Evolutionary conservation across 2,888 invertebrate species (phyloP).

Genomic region (Spodoptera exigua): DNA sequence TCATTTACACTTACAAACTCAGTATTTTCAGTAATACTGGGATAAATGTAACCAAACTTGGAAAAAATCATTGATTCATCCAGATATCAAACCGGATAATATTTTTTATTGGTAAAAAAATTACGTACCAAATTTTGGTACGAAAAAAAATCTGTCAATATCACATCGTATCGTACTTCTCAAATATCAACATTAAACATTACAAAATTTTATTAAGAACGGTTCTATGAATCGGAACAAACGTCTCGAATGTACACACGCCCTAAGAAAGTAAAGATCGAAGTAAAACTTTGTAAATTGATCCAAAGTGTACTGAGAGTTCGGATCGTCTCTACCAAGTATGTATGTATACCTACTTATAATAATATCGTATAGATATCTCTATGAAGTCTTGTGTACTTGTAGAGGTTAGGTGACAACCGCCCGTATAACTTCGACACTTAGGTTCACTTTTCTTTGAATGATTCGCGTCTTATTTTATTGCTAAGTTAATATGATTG

Average conservation of each 20-base stretch:
- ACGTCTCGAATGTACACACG: conserved; percentile 56
- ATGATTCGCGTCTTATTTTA: conserved; percentile 12
- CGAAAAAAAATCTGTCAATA: no score
- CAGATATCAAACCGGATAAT: no score
- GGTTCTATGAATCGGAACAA: conserved; percentile 41
- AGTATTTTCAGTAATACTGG: no score
- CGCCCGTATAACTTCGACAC: not conserved
- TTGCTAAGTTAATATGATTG: conserved; percentile 11
- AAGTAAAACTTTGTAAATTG: conserved; percentile 82
- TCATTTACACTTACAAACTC: no score
- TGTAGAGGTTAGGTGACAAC: conserved; percentile 15
- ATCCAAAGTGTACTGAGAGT: conserved; percentile 75
- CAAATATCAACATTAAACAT: conserved; percentile 17
- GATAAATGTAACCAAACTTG: no score
- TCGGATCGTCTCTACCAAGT: conserved; percentile 65
- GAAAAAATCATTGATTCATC: no score
- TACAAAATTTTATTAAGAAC: conserved; percentile 15
- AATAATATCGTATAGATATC: conserved; percentile 49
- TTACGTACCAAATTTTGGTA: no score
- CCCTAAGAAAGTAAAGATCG: conserved; percentile 71
- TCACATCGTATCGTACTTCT: not conserved
- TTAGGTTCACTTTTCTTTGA: conserved; percentile 26
- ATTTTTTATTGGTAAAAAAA: no score
- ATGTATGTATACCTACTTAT: conserved; percentile 53
- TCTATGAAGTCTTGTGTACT: conserved; percentile 34